Percentiles rank a stretch among this genome's conserved stretches.
These are phyloP conservation scores for Dromococcyx pavoninus DNA, from an alignment of 2,797 vertebrate genomes.

Conservation along the genomic window DNA sequence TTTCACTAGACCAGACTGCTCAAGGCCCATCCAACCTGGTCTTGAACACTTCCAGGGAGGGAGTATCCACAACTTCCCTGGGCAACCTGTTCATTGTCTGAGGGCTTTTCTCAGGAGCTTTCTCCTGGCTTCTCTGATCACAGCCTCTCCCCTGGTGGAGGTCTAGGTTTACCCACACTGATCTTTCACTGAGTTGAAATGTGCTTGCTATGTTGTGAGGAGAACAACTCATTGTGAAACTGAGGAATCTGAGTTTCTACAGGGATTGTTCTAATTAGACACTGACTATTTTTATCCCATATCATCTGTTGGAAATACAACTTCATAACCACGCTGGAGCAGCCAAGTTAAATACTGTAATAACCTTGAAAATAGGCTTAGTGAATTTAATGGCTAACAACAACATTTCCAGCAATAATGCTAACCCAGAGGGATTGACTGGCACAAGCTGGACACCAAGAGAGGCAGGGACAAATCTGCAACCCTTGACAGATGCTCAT, in stretches of 20 bases:
- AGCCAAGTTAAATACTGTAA: constrained; percentile 57
- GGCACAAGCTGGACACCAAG: neutral
- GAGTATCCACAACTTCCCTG: too few species aligned
- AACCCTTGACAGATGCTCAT: neutral
- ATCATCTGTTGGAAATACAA: constrained; percentile 12
- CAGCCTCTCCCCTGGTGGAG: neutral
- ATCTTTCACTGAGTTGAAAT: neutral
- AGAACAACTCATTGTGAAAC: neutral
- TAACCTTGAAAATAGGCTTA: constrained; percentile 50
- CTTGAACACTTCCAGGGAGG: too few species aligned
- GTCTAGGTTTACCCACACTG: neutral
- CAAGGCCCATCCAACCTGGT: too few species aligned
- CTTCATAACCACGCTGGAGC: neutral
- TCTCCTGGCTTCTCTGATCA: neutral
- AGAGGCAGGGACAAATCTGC: neutral
- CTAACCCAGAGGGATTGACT: neutral
- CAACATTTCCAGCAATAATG: constrained; percentile 19
- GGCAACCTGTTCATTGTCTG: neutral
- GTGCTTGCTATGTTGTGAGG: neutral
- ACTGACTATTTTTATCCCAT: constrained; percentile 42
- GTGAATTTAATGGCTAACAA: constrained; percentile 8
- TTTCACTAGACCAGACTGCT: too few species aligned
- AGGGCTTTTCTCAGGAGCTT: neutral
- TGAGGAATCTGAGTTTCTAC: constrained; percentile 9
- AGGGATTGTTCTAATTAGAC: constrained; percentile 31